Percentiles rank a stretch among this genome's conserved stretches.
Conservation (phyloP, 2,888 invertebrate species). For the Eupeodes luniger region DNA sequence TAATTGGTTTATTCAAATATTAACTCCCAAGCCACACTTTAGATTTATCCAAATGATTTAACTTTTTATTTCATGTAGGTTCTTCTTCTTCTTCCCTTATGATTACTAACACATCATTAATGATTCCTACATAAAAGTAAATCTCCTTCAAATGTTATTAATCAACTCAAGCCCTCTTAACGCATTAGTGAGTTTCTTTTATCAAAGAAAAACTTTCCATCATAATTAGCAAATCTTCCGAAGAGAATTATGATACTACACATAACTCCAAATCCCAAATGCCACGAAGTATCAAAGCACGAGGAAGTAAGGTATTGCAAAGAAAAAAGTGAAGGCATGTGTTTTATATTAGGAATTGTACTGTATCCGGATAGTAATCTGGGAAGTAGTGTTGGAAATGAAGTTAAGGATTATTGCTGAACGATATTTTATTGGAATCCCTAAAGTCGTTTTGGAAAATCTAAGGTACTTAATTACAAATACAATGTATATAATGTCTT, state of each 20-base stretch:
- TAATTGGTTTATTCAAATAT: background rate
- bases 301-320: no score
- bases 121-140: conserved; percentile 4
- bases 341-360: no score
- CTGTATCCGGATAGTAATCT: no score
- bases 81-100: background rate
- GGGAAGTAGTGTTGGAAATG: no score
- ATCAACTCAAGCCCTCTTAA: conserved; percentile 9
- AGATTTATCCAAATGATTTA: background rate
- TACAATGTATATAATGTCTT: no score
- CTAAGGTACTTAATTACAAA: no score
- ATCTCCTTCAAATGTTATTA: conserved; percentile 17
- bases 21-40: background rate
- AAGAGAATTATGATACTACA: background rate
- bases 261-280: background rate
- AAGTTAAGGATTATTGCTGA: no score
- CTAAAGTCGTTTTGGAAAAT: no score
- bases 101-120: conserved; percentile 35
- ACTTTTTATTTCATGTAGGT: background rate
- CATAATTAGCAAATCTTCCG: conserved; percentile 4
- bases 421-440: no score
- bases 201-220: conserved; percentile 5
- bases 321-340: no score
- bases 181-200: background rate
- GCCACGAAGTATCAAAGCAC: no score